A percentile compares a stretch with the other conserved stretches of the same genome.
Conservation (phyloP, 2,797 vertebrate species). For the Jordanella pulchra region DNA sequence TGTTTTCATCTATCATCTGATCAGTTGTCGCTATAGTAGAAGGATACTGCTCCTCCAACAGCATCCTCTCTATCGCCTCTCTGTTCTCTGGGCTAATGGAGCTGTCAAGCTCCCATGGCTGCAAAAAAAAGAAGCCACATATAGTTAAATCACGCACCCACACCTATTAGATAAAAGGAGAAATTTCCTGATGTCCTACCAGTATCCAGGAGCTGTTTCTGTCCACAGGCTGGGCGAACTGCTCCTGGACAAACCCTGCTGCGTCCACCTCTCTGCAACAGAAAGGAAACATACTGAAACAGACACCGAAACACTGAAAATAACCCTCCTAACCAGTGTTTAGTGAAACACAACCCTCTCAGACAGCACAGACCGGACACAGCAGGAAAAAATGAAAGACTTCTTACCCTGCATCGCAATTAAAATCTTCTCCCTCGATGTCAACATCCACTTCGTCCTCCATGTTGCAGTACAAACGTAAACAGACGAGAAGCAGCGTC, state of each 20-base stretch:
- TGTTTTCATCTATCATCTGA: no score
- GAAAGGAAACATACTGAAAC: background rate
- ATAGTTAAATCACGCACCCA: background rate
- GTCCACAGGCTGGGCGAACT: constrained; percentile 89
- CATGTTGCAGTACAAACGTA: constrained; percentile 70
- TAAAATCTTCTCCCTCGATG: constrained; percentile 81
- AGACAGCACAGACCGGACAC: accelerated
- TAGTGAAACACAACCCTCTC: background rate
- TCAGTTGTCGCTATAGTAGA: no score
- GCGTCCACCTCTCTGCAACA: constrained; percentile 77
- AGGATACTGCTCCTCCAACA: constrained; percentile 99
- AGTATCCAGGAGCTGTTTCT: constrained; percentile 81
- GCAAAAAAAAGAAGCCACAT: constrained; percentile 30
- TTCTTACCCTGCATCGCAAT: constrained; percentile 60
- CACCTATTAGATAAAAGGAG: background rate
- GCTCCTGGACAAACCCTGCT: constrained; percentile 81
- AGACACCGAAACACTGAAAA: background rate
- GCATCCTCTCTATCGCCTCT: constrained; percentile 93
- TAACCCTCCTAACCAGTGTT: background rate
- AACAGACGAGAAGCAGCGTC: constrained; percentile 23
- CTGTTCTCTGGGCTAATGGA: constrained; percentile 95
- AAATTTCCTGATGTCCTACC: constrained; percentile 71
- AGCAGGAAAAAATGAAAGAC: accelerated
- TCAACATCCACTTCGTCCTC: constrained; percentile 83
- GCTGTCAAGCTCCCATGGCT: constrained; percentile 95